phyloP scores from a whole-genome alignment of 1,140 invertebrate genomes.

The Papilio machaon region DNA sequence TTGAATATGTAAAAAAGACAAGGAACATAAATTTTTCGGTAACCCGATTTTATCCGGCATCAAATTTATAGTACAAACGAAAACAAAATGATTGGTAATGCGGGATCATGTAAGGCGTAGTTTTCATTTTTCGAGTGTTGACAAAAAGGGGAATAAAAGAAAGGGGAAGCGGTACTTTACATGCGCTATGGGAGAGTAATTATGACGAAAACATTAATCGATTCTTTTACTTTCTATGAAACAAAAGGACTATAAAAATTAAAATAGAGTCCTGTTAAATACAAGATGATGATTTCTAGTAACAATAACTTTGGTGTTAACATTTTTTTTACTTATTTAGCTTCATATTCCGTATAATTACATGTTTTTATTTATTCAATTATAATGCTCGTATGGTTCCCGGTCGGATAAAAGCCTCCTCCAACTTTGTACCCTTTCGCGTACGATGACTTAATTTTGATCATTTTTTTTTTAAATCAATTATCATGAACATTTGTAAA shows the following conservation, averaged over 20 bases:
- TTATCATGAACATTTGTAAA: too few relatives aligned
- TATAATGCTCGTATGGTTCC: too few relatives aligned
- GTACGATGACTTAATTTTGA: too few relatives aligned
- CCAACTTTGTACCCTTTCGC: too few relatives aligned
- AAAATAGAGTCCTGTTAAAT: not conserved
- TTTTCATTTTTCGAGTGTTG: constrained; percentile 3
- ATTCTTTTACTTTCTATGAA: not conserved
- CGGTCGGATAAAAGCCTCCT: too few relatives aligned
- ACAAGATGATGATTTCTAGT: too few relatives aligned
- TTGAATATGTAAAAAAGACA: not conserved
- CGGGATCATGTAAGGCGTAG: not conserved
- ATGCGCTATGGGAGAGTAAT: not conserved
- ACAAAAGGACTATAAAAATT: not conserved
- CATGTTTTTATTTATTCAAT: too few relatives aligned
- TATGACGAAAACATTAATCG: not conserved
- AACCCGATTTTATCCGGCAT: not conserved
- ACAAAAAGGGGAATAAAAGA: constrained; percentile 8
- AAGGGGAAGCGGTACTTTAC: not conserved
- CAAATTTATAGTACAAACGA: not conserved
- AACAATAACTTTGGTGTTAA: too few relatives aligned
- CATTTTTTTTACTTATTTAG: too few relatives aligned
- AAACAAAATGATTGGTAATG: not conserved
- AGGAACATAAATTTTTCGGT: too few relatives aligned
- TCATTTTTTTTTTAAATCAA: too few relatives aligned
- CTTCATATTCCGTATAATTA: too few relatives aligned